phyloP scores from a whole-genome alignment of 2,113 vertebrate species.

The Pygoscelis adeliae region DNA sequence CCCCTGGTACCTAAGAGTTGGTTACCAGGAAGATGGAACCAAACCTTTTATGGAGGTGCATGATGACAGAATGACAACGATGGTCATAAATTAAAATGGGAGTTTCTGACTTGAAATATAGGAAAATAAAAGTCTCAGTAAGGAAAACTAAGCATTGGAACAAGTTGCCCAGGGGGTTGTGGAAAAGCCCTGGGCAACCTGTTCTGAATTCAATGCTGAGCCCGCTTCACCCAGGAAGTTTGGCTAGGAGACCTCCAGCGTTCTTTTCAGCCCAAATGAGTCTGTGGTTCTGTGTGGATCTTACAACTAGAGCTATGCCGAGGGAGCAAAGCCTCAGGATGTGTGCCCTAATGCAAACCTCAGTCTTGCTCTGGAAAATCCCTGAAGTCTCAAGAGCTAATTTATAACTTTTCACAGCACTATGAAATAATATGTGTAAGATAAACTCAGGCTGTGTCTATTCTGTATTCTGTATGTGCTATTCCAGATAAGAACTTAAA shows the following conservation, averaged over 20 bases:
- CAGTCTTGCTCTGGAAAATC: neutral
- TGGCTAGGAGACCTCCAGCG: neutral
- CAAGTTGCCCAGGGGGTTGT: neutral
- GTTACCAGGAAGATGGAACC: neutral
- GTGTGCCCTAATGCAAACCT: neutral
- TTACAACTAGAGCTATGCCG: neutral
- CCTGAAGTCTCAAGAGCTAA: neutral
- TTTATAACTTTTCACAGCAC: neutral
- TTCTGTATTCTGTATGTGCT: neutral
- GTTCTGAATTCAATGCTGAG: neutral
- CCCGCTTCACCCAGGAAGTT: neutral
- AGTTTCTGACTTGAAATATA: neutral
- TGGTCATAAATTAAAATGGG: neutral
- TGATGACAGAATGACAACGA: neutral
- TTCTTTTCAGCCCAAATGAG: neutral
- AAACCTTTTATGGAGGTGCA: neutral
- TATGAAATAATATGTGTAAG: neutral
- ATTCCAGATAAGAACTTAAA: constrained; percentile 3
- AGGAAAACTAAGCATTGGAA: neutral
- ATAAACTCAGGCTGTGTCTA: neutral
- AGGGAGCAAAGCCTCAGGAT: neutral
- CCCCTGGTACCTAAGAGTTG: neutral
- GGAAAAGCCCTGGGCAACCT: neutral
- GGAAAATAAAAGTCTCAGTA: neutral
- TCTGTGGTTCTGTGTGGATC: neutral